Evolutionary conservation across 2,888 invertebrate genomes (phyloP).

Genomic region (Dilophus febrilis): DNA sequence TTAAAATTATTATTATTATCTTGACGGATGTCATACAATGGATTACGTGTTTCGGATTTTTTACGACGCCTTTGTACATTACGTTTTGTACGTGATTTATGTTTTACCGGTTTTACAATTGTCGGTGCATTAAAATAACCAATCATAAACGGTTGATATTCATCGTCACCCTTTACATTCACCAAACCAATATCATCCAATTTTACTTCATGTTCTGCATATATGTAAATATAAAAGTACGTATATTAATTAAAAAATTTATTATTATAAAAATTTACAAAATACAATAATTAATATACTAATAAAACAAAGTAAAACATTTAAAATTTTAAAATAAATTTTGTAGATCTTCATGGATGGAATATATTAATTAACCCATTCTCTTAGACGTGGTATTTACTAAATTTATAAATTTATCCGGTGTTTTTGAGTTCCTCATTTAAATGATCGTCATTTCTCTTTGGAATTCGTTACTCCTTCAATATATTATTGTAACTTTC

Average conservation of each 20-base stretch:
- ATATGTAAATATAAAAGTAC: too few species aligned
- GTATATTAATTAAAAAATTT: conserved; percentile 11
- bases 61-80: conserved; percentile 20
- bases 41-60: conserved; percentile 26
- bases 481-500: too few species aligned
- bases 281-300: too few species aligned
- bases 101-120: conserved; percentile 15
- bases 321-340: too few species aligned
- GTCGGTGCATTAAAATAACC: conserved; percentile 59
- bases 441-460: too few species aligned
- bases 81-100: conserved; percentile 17
- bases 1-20: conserved; percentile 29
- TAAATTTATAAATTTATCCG: too few species aligned
- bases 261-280: conserved; percentile 8
- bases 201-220: conserved; percentile 55
- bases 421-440: too few species aligned
- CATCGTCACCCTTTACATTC: conserved; percentile 53
- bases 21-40: conserved; percentile 17
- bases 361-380: too few species aligned
- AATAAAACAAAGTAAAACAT: too few species aligned
- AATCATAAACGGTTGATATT: conserved; percentile 83
- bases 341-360: too few species aligned
- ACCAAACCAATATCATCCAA: conserved; percentile 74
- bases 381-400: too few species aligned
- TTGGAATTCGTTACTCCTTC: too few species aligned